Conservation (phyloP, 2,888 invertebrate genomes). For the Synanthedon vespiformis region DNA sequence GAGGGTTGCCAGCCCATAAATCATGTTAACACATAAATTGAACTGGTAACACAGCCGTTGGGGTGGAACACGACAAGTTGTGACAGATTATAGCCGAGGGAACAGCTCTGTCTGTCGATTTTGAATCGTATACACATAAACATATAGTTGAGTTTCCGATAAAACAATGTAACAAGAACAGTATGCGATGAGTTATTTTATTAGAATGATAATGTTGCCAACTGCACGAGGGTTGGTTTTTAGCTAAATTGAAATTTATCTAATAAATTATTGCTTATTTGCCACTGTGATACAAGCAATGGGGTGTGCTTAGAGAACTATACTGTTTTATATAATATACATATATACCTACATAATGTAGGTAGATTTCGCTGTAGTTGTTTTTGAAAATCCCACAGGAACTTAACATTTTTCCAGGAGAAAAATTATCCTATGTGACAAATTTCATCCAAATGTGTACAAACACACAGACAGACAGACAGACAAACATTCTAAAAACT, state of each 20-base stretch:
- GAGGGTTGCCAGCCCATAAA: slow-evolving; percentile 44
- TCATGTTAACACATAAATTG: slow-evolving; percentile 68
- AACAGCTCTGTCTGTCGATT: slow-evolving; percentile 10
- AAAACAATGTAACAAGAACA: slow-evolving; percentile 2
- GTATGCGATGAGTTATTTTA: slow-evolving; percentile 32
- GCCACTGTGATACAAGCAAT: slow-evolving; percentile 6
- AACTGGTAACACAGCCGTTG: slow-evolving; percentile 42
- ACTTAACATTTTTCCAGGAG: too few relatives aligned
- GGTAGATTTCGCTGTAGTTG: too few relatives aligned
- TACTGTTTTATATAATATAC: too few relatives aligned
- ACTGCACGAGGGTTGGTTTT: slow-evolving; percentile 37
- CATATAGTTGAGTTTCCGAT: not conserved
- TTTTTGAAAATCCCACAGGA: too few relatives aligned
- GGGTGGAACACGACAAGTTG: slow-evolving; percentile 38
- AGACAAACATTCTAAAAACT: too few relatives aligned
- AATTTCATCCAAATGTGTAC: too few relatives aligned
- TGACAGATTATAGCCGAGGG: slow-evolving; percentile 36
- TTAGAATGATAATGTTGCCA: slow-evolving; percentile 52
- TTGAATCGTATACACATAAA: slow-evolving; percentile 11
- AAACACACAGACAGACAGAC: too few relatives aligned
- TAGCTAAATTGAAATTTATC: slow-evolving; percentile 62
- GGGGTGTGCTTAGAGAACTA: too few relatives aligned
- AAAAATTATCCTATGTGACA: too few relatives aligned
- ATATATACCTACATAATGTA: too few relatives aligned
- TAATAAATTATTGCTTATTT: slow-evolving; percentile 57